Evolutionary conservation across 2,113 vertebrate species (phyloP), one percentile per base, ranked within the genome.

Genomic region (Hypomesus transpacificus): DNA sequence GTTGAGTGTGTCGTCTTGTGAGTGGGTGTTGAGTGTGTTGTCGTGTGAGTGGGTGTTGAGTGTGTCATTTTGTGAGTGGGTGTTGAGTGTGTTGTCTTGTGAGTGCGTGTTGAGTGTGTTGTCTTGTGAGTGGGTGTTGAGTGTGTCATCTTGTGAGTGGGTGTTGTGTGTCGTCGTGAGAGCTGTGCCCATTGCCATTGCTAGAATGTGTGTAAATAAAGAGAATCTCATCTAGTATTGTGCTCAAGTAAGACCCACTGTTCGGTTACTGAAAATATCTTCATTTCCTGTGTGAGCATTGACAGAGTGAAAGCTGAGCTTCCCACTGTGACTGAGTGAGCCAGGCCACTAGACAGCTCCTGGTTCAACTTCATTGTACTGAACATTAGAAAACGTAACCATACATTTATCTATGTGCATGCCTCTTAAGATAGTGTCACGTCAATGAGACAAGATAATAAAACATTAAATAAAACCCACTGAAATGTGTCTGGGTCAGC

Each of bases 321-420:
- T 87, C 87, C 92, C 94, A 95, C 95, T 96, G 95, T 96, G 95
- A 97, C 87, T 90, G 92, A 90, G 89, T 85, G 92, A 93, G 94
- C 93, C 93, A 94, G 93, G 92, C 89, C 83, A 81, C 76, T 83
- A 91, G 93, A 91, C 89, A 89, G 89, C 89, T 92, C 91, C 39
- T 9, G 39, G 39, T 77, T 87, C 87, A 82, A 84, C 88, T 80
- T 76, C 87, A 91, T 91, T 89, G 89, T 93, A 89, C 86, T 91
- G 68, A 82, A 75, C 82, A 78, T 82, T 69, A 20, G 64, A 78
- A 86, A 89, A 87, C 85, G 70, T 88, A 93, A 87, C 84, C 86
- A 88, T 81, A 84, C 85, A 86, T 87, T 71, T 88, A 85, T 90
- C 87, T 93, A 93, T 94, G 94, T 97, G 96, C 96, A 98, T 98